Percentiles rank a stretch among this genome's conserved stretches.
These are phyloP conservation scores for Nyctereutes procyonoides DNA, from an alignment of 2,113 vertebrate species.

Conservation along the genomic window DNA sequence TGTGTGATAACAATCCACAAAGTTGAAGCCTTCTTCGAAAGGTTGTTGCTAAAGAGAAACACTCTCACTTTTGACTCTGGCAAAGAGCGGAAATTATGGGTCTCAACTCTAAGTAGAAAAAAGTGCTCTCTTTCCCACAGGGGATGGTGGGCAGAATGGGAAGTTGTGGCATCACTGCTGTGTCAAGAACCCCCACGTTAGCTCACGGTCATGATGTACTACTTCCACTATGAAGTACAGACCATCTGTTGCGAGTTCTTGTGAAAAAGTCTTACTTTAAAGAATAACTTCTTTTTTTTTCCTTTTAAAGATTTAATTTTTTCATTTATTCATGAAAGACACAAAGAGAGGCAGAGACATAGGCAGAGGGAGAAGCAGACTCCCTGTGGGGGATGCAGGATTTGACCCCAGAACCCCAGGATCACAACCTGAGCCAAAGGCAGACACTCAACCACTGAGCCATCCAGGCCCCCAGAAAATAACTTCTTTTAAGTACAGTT, in stretches of 20 bases:
- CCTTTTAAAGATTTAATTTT: too few relatives aligned
- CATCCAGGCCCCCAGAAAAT: too few relatives aligned
- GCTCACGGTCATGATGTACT: rapidly evolving
- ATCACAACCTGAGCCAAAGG: too few relatives aligned
- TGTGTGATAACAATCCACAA: neutral
- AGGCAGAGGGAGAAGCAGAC: too few relatives aligned
- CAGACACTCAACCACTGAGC: too few relatives aligned
- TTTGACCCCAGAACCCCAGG: too few relatives aligned
- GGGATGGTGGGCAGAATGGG: neutral
- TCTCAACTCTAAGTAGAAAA: neutral
- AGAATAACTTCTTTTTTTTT: neutral
- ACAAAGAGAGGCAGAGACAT: too few relatives aligned
- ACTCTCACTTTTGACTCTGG: neutral
- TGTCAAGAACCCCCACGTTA: too few relatives aligned
- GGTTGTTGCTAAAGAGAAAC: neutral
- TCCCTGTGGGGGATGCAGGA: too few relatives aligned
- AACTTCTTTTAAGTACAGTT: neutral
- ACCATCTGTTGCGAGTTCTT: neutral
- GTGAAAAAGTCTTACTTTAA: neutral
- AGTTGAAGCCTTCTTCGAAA: neutral
- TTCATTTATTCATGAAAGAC: too few relatives aligned
- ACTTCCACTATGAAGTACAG: neutral
- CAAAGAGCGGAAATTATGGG: neutral
- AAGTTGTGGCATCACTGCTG: rapidly evolving
- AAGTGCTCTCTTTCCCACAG: neutral